Base-by-base conservation (phyloP, 2,797 vertebrate species). In the Coendou prehensilis region DNA sequence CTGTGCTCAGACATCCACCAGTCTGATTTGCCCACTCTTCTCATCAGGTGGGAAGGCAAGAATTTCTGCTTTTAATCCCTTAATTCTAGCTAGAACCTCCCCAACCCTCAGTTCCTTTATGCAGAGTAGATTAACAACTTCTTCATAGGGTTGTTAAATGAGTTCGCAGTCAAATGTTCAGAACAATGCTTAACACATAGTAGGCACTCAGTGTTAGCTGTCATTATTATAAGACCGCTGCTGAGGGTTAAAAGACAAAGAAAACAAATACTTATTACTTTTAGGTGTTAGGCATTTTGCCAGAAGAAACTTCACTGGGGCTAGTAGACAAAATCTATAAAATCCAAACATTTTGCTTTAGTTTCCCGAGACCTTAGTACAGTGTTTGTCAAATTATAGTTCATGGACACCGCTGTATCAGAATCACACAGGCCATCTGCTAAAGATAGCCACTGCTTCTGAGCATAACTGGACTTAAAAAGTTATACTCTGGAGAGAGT, bases 61-160 rank as follows among this genome's bases (percentile, higher is more conserved):
- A 84, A 90, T 84, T 92, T 89, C 50, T 95, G 26, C 23, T 83
- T 96, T 56, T 54, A 93, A 75, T 63, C 23, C n/a, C 41, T 89
- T 81, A 73, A n/a, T 87, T 91, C 11, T 56, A 71, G 54, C 54
- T 69, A 84, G 59, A 94, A 80, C 8, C 1, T 82, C 73, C 47
- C 50, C 54, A 13, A 50, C n/a, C 10, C 80, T 93, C 50, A 56
- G 59, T 69, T 92, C 87, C 45, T 47, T 83, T 87, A 87, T 20
- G 37, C 23, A 79, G 52, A 71, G n/a, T 86, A 17, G 59, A 73
- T 52, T 89, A 91, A 87, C 78, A 96, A 15, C 69, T 87, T 83
- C n/a, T 91, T 76, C 41, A 81, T 11, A 88, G 17, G 20, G 2
- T 9, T 91, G 45, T 1, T 81, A 89, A 92, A 81, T 80, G 50